Evolutionary conservation across 2,797 vertebrate species (phyloP).

Genomic region (Thamnophis elegans): DNA sequence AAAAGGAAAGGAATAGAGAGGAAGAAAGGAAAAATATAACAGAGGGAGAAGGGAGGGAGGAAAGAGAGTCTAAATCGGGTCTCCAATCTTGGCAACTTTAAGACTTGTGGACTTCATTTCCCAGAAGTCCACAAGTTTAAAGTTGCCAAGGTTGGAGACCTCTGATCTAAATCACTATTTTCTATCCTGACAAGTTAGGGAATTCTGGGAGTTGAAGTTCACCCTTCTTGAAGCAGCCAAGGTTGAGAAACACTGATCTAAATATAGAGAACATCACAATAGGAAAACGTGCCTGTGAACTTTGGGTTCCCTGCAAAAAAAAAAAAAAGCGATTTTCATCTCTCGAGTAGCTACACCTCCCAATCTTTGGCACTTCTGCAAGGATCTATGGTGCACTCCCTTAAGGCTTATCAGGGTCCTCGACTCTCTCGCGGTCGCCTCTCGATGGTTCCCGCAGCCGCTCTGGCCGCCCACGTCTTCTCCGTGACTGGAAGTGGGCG

Average conservation of each 20-base stretch:
- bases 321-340: background rate
- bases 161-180: background rate
- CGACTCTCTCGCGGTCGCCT: background rate
- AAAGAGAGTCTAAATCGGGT: background rate
- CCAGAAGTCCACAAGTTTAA: no score
- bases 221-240: background rate
- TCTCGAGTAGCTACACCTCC: background rate
- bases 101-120: no score
- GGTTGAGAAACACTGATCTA: no score
- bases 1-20: background rate
- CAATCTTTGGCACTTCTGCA: background rate
- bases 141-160: no score
- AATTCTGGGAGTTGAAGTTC: background rate
- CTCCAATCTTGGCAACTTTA: no score
- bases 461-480: constrained; percentile 5
- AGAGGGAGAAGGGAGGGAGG: background rate
- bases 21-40: background rate
- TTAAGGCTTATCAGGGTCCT: background rate
- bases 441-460: background rate
- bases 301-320: background rate
- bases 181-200: background rate
- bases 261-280: no score
- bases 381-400: no score
- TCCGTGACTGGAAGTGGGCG: constrained; percentile 31
- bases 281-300: background rate